Evolutionary conservation across 2,888 invertebrate species (phyloP).

Genomic region (Parapristionchus giblindavisi): DNA sequence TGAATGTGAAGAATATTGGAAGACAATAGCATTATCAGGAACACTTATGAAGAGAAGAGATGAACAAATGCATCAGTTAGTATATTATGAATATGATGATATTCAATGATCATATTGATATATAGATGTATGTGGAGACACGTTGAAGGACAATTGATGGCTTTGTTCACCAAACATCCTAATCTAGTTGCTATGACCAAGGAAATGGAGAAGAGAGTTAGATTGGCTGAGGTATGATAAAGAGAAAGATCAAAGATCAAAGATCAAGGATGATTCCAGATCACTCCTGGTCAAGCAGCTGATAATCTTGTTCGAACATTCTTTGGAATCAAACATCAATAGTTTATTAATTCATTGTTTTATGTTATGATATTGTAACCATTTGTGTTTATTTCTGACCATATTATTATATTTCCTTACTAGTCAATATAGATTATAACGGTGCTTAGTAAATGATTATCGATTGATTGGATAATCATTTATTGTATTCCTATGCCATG

Average conservation of each 20-base stretch:
- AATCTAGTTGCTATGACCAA: constrained; percentile 42
- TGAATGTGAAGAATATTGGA: constrained; percentile 54
- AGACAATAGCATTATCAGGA: constrained; percentile 24
- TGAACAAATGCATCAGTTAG: constrained; percentile 42
- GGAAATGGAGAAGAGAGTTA: constrained; percentile 33
- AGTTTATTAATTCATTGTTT: no score
- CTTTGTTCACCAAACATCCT: constrained; percentile 55
- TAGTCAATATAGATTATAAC: no score
- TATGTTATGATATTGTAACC: no score
- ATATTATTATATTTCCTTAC: no score
- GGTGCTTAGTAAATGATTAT: no score
- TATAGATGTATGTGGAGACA: constrained; percentile 63
- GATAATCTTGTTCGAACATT: constrained; percentile 56
- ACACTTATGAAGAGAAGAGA: constrained; percentile 42
- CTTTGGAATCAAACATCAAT: constrained; percentile 52
- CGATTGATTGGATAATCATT: no score
- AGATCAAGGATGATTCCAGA: constrained; percentile 33
- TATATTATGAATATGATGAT: no score
- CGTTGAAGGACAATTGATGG: constrained; percentile 58
- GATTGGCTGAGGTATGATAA: background rate
- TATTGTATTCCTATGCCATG: no score
- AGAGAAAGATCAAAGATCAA: background rate
- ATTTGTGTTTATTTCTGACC: no score
- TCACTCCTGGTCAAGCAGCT: constrained; percentile 57
- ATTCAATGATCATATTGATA: no score